Conservation (phyloP, 1,140 invertebrate species). For the Drosophila dunni region DNA sequence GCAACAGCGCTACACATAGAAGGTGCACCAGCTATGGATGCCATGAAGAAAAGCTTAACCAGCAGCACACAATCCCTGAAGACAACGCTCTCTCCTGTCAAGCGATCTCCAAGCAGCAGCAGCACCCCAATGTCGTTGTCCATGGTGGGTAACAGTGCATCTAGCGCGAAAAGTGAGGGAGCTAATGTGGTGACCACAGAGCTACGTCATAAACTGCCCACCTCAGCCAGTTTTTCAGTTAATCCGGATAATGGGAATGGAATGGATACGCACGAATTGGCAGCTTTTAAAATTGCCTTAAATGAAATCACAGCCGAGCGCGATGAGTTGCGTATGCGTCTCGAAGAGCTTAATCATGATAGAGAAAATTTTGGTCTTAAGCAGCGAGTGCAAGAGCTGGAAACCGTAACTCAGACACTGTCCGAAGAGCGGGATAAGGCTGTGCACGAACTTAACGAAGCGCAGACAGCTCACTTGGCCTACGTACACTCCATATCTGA, state of each 20-base stretch:
- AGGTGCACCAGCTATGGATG: slow-evolving; percentile 30
- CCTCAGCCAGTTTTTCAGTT: slow-evolving; percentile 52
- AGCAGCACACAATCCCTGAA: slow-evolving; percentile 70
- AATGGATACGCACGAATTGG: slow-evolving; percentile 67
- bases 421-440: slow-evolving; percentile 84
- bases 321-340: slow-evolving; percentile 68
- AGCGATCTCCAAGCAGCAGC: slow-evolving; percentile 25
- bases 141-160: slow-evolving; percentile 45
- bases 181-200: slow-evolving; percentile 48
- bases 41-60: slow-evolving; percentile 62
- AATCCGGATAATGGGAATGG: slow-evolving; percentile 25
- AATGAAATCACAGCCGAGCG: slow-evolving; percentile 72
- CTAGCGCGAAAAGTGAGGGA: slow-evolving; percentile 63
- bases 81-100: slow-evolving; percentile 50
- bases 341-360: slow-evolving; percentile 60
- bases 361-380: slow-evolving; percentile 53
- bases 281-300: slow-evolving; percentile 74
- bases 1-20: slow-evolving; percentile 87
- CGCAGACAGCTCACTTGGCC: slow-evolving; percentile 57
- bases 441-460: slow-evolving; percentile 58
- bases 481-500: slow-evolving; percentile 83
- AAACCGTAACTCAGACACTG: slow-evolving; percentile 74
- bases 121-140: slow-evolving; percentile 39
- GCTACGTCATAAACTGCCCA: slow-evolving; percentile 45
- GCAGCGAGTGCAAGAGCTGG: slow-evolving; percentile 64